phyloP scores from a whole-genome alignment of 64 coral and sea anemone genomes.

The Pachyseris speciosa region DNA sequence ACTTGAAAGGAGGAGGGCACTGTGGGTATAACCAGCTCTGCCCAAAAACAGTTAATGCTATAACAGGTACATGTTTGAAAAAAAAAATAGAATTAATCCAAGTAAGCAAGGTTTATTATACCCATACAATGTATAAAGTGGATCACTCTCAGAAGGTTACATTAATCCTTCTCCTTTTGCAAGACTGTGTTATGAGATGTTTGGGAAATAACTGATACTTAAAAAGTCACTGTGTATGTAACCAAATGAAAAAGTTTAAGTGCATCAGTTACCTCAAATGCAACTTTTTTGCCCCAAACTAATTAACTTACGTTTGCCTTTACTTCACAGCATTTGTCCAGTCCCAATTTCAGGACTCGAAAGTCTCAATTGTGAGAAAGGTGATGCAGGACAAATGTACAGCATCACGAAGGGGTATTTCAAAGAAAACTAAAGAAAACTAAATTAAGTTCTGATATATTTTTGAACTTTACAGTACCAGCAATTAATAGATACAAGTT shows the following conservation, averaged over 20 bases:
- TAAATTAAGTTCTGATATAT: too few species aligned
- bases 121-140: too few species aligned
- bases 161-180: too few species aligned
- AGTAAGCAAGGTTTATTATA: too few species aligned
- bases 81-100: too few species aligned
- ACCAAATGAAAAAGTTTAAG: not conserved
- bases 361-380: constrained; percentile 31
- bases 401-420: not conserved
- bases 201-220: too few species aligned
- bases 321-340: constrained; percentile 42
- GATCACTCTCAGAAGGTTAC: too few species aligned
- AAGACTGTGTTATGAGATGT: too few species aligned
- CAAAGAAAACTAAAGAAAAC: too few species aligned
- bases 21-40: constrained; percentile 28
- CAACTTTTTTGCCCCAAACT: not conserved
- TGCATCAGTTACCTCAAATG: not conserved
- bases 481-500: too few species aligned
- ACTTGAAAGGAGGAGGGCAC: constrained; percentile 36
- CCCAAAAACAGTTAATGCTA: constrained; percentile 17
- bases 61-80: too few species aligned
- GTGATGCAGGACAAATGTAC: constrained; percentile 36
- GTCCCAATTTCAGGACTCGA: constrained; percentile 36
- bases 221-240: not conserved
- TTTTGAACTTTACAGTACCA: too few species aligned
- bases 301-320: constrained; percentile 1